Evolutionary conservation across 2,797 vertebrate species (phyloP).

Genomic region (Hyperoplus immaculatus): DNA sequence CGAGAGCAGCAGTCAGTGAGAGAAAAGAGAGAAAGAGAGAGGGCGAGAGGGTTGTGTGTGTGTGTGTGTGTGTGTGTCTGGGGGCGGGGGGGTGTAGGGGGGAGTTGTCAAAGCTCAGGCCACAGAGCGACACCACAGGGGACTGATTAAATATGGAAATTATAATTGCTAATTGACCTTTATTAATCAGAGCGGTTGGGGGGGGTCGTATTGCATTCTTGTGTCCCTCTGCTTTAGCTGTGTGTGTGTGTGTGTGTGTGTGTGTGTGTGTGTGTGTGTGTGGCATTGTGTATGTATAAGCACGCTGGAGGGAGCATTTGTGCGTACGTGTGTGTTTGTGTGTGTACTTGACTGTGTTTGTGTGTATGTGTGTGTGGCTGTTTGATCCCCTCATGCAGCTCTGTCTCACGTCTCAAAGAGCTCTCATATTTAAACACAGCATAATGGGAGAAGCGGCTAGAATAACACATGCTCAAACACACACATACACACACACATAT

Average conservation of each 20-base stretch:
- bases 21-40: slow-evolving; percentile 37
- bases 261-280: slow-evolving; percentile 34
- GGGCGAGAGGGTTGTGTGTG: slow-evolving; percentile 19
- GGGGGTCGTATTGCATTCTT: slow-evolving; percentile 55
- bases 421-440: slow-evolving; percentile 82
- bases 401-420: slow-evolving; percentile 74
- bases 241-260: neutral
- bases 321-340: slow-evolving; percentile 46
- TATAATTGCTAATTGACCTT: slow-evolving; percentile 90
- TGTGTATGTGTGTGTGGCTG: slow-evolving; percentile 53
- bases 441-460: slow-evolving; percentile 72
- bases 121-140: slow-evolving; percentile 81
- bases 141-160: slow-evolving; percentile 90
- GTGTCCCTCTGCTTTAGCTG: slow-evolving; percentile 12
- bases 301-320: neutral
- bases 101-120: slow-evolving; percentile 78
- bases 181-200: slow-evolving; percentile 85
- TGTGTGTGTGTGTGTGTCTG: too few species aligned
- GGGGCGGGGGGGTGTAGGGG: neutral
- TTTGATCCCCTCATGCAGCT: slow-evolving; percentile 72
- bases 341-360: slow-evolving; percentile 11
- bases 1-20: slow-evolving; percentile 28
- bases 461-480: slow-evolving; percentile 44
- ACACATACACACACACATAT: slow-evolving; percentile 26
- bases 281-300: slow-evolving; percentile 8